These are phyloP conservation scores for Eurytoma californica DNA, from an alignment of 2,888 invertebrate species.

Conservation along the genomic window DNA sequence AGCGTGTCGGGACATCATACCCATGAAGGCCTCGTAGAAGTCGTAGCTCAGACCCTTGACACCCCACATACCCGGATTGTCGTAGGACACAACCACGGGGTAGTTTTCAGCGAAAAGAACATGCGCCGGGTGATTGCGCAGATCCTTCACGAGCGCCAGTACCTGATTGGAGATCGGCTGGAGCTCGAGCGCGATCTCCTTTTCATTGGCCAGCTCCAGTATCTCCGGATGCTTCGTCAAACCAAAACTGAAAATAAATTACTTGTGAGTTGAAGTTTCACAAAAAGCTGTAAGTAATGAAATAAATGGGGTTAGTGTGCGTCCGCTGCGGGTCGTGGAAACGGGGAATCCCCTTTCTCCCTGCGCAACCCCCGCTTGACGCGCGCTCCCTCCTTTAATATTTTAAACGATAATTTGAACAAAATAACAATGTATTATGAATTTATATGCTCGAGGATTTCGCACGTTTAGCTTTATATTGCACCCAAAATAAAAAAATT, in stretches of 20 bases:
- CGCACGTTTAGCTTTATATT: background rate
- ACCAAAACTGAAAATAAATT: slow-evolving; percentile 74
- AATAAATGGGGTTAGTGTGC: too few relatives aligned
- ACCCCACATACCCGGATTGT: slow-evolving; percentile 88
- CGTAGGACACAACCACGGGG: slow-evolving; percentile 86
- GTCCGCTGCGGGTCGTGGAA: too few relatives aligned
- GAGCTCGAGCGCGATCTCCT: slow-evolving; percentile 84
- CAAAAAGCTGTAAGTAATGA: too few relatives aligned
- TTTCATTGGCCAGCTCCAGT: slow-evolving; percentile 77
- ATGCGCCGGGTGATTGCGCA: slow-evolving; percentile 85
- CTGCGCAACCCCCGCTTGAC: too few relatives aligned
- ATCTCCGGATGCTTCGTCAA: slow-evolving; percentile 84
- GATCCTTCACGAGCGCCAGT: slow-evolving; percentile 82
- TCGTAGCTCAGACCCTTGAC: slow-evolving; percentile 84
- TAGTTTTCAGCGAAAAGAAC: slow-evolving; percentile 80
- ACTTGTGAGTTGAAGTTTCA: background rate
- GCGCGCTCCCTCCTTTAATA: too few relatives aligned
- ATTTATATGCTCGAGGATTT: background rate
- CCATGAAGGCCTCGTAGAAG: slow-evolving; percentile 86
- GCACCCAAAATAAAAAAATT: slow-evolving; percentile 11
- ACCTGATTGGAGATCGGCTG: slow-evolving; percentile 88
- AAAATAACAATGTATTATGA: background rate
- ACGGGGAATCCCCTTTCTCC: too few relatives aligned
- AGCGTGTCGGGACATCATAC: slow-evolving; percentile 81
- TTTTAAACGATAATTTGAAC: too few relatives aligned